These are phyloP conservation scores for Notodonta dromedarius DNA, from an alignment of 2,888 invertebrate species.

Conservation along the genomic window DNA sequence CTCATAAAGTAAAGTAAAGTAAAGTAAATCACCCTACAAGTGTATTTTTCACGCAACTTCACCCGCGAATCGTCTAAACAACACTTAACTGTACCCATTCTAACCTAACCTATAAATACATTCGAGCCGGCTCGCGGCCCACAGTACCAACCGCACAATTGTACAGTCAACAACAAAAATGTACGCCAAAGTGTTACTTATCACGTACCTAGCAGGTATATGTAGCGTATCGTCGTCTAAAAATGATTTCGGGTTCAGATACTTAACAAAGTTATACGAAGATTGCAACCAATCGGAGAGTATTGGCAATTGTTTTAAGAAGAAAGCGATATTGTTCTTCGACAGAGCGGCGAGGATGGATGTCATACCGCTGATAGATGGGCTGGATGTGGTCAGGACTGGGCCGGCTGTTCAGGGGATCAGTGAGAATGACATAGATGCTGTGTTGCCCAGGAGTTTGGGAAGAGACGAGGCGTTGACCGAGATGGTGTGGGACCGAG, in stretches of 20 bases:
- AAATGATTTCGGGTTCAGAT: conserved; percentile 85
- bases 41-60: neutral
- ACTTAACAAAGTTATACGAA: conserved; percentile 89
- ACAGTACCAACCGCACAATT: conserved; percentile 83
- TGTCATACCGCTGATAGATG: conserved; percentile 84
- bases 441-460: conserved; percentile 86
- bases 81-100: conserved; percentile 54
- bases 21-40: too few species aligned
- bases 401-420: conserved; percentile 73
- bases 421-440: conserved; percentile 88
- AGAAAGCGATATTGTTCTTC: conserved; percentile 91
- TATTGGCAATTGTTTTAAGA: conserved; percentile 90
- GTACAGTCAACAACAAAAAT: conserved; percentile 65
- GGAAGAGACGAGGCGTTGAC: conserved; percentile 88
- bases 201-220: conserved; percentile 44
- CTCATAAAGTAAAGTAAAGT: too few species aligned
- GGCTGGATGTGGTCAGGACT: conserved; percentile 86
- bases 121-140: conserved; percentile 52
- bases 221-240: conserved; percentile 41
- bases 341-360: conserved; percentile 90
- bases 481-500: conserved; percentile 88
- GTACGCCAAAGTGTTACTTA: conserved; percentile 59
- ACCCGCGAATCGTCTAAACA: neutral
- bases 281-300: conserved; percentile 90
- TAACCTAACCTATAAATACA: conserved; percentile 78